Evolutionary conservation across 2,113 vertebrate genomes (phyloP), one percentile per base, ranked within the genome.

Genomic region (Edolisoma coerulescens): DNA sequence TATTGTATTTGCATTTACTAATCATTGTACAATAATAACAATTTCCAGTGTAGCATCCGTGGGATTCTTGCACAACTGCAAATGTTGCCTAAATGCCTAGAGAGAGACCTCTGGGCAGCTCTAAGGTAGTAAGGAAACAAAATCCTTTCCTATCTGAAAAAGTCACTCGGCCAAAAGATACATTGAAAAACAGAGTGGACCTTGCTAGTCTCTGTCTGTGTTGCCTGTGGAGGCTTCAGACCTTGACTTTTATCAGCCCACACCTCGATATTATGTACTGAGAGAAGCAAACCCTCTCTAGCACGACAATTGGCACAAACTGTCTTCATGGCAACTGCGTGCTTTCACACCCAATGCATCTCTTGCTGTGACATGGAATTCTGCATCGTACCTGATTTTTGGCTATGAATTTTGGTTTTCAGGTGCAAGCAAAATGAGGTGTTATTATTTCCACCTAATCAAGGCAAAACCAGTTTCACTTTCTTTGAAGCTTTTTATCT

Each of bases 401-500:
- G 84, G 75, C 68, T 32, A 10, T 8, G 37, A 64, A 80, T 69
- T 39, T 8, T 67, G 26, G 49, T 83, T 94, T 85, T 91, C 84
- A 60, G 77, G 74, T 73, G 63, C 22, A n/a, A 92, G 89, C 52
- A 49, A 73, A 78, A 82, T 0, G 74, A 92, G 82, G 67, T 59
- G 77, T 50, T 87, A 52, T 93, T 87, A 69, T 85, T 96, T 54
- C 90, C 79, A 95, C 95, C 49, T 82, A 96, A 84, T 79, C 96
- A 78, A 85, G 91, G 60, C 85, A 73, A 78, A 94, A 91, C 4
- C 57, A 56, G n/a, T 95, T 96, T 93, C 85, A 83, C 88, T 94
- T 97, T 96, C 96, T 96, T 95, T 95, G 97, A 97, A 97, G 93
- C 96, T 92, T 95, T 93, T 91, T 96, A 91, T 95, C 95, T 94